A percentile compares a stretch with the other conserved stretches of the same genome.
phyloP scores from a whole-genome alignment of 1,140 invertebrate species.

The Drosophila carrolli region DNA sequence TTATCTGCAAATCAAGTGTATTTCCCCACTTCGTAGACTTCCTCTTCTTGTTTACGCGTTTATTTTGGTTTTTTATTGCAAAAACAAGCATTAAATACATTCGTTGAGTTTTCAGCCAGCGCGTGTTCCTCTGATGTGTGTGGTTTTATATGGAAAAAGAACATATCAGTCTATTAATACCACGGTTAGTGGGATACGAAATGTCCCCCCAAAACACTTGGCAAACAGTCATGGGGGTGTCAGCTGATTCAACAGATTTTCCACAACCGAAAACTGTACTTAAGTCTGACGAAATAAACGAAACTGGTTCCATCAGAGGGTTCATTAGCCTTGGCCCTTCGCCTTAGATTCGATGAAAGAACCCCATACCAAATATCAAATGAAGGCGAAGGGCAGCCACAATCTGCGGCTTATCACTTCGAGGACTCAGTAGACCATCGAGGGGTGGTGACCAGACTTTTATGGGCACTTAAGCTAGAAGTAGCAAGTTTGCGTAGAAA shows the following conservation, averaged over 20 bases:
- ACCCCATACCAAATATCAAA: neutral
- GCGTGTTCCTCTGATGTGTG: constrained; percentile 55
- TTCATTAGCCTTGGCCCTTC: constrained; percentile 63
- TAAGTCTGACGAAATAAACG: constrained; percentile 27
- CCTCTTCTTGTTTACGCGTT: constrained; percentile 35
- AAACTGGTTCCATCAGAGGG: constrained; percentile 41
- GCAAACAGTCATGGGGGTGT: constrained; percentile 57
- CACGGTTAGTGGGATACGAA: constrained; percentile 16
- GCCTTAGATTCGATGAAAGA: constrained; percentile 16
- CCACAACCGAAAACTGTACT: constrained; percentile 18
- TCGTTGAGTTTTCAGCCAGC: constrained; percentile 54
- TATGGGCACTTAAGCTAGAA: constrained; percentile 3
- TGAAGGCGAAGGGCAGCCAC: constrained; percentile 34
- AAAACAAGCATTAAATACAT: constrained; percentile 39
- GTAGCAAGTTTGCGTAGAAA: neutral
- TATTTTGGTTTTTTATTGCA: constrained; percentile 64
- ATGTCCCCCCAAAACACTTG: constrained; percentile 45
- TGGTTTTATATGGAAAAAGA: constrained; percentile 39
- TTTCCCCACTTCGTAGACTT: neutral
- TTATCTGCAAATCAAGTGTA: constrained; percentile 7
- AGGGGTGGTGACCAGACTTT: constrained; percentile 2
- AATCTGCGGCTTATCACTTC: constrained; percentile 30
- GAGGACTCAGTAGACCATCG: constrained; percentile 5
- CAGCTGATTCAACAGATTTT: constrained; percentile 39
- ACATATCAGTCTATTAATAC: constrained; percentile 45